phyloP scores from a whole-genome alignment of 2,797 vertebrate species.

The Lepus oiostolus region DNA sequence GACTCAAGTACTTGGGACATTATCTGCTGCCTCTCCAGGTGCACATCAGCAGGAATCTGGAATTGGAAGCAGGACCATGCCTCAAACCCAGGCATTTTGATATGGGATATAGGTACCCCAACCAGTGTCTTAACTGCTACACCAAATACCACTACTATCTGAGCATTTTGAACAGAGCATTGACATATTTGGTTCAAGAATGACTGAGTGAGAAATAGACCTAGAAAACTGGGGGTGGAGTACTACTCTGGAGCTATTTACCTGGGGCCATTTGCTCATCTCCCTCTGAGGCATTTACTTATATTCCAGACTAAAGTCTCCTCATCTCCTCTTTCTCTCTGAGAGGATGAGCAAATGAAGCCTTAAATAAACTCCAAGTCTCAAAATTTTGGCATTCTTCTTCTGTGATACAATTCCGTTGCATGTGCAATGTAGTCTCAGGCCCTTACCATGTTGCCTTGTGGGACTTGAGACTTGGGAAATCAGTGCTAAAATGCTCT shows the following conservation, averaged over 20 bases:
- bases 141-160: not conserved
- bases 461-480: not conserved
- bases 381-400: not conserved
- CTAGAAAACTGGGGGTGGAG: not conserved
- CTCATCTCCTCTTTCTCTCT: too few relatives aligned
- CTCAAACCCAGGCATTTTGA: too few relatives aligned
- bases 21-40: too few relatives aligned
- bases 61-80: too few relatives aligned
- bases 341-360: not conserved
- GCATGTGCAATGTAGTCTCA: not conserved
- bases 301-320: constrained; percentile 17
- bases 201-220: not conserved
- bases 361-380: not conserved
- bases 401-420: not conserved
- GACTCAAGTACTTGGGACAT: too few relatives aligned
- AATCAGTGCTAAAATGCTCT: constrained; percentile 1
- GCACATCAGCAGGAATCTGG: too few relatives aligned
- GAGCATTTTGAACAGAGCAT: constrained; percentile 8
- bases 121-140: too few relatives aligned
- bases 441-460: not conserved
- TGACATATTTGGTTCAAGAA: constrained; percentile 14
- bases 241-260: constrained; percentile 28
- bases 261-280: not conserved
- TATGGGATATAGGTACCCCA: too few relatives aligned
- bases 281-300: constrained; percentile 25